A percentile compares a stretch with the other conserved stretches of the same genome.
Evolutionary conservation across 2,888 invertebrate species (phyloP).

Genomic region (Linnaemya tessellans): DNA sequence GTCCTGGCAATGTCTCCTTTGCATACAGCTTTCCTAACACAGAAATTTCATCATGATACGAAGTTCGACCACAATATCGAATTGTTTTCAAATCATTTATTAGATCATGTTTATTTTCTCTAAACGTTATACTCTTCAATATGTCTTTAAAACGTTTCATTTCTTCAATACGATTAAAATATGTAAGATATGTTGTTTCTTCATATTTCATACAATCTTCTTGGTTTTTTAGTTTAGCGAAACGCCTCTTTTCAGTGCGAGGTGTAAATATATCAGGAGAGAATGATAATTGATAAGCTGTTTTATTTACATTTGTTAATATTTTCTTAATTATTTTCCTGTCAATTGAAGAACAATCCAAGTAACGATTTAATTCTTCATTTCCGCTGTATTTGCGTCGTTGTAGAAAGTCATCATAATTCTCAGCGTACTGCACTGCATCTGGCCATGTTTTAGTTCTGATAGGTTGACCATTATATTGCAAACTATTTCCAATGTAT

Average conservation of each 20-base stretch:
- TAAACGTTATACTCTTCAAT: constrained; percentile 59
- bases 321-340: constrained; percentile 58
- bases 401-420: constrained; percentile 72
- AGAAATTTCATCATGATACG: constrained; percentile 77
- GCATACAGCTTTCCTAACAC: constrained; percentile 74
- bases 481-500: constrained; percentile 71
- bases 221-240: constrained; percentile 64
- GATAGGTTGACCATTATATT: constrained; percentile 57
- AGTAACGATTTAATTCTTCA: constrained; percentile 71
- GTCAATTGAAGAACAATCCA: constrained; percentile 69
- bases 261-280: constrained; percentile 76
- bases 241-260: constrained; percentile 66
- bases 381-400: constrained; percentile 71
- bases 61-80: constrained; percentile 74
- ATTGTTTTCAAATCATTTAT: constrained; percentile 75
- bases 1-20: constrained; percentile 74
- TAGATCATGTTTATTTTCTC: constrained; percentile 64
- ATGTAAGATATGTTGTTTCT: constrained; percentile 78
- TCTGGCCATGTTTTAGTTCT: constrained; percentile 72
- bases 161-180: constrained; percentile 77
- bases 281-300: constrained; percentile 73
- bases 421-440: constrained; percentile 64
- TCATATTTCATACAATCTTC: constrained; percentile 73
- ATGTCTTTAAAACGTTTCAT: constrained; percentile 67
- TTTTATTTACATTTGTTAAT: constrained; percentile 71